A percentile compares a stretch with the other conserved stretches of the same genome.
These are phyloP conservation scores for Geodia barretti DNA, from an alignment of 37 sponge, comb jelly and placozoan species.

Conservation along the genomic window DNA sequence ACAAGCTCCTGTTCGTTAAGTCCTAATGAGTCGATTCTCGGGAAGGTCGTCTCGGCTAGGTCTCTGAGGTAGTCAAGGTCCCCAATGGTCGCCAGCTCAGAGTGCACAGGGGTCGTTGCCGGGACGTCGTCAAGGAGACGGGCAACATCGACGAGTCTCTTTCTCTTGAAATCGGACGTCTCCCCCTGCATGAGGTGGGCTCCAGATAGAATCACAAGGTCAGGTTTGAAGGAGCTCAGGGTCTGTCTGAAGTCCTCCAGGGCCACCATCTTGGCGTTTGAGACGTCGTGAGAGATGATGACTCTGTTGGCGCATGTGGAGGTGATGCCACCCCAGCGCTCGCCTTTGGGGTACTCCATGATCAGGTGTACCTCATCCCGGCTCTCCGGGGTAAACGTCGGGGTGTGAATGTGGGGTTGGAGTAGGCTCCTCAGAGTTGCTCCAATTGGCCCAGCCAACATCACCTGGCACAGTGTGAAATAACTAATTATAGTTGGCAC, in stretches of 20 bases:
- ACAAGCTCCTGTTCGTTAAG: constrained; percentile 92
- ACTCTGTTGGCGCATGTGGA: constrained; percentile 89
- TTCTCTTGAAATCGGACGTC: constrained; percentile 16
- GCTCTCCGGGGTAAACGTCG: constrained; percentile 3
- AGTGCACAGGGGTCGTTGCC: constrained; percentile 56
- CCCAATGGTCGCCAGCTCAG: constrained; percentile 89
- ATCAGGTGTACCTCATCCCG: constrained; percentile 92
- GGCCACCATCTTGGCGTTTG: constrained; percentile 75
- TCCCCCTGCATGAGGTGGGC: constrained; percentile 80
- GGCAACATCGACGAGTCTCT: constrained; percentile 33
- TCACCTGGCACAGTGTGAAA: constrained; percentile 28
- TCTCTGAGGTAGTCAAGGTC: constrained; percentile 48
- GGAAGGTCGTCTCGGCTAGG: constrained; percentile 43
- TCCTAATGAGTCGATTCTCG: constrained; percentile 80
- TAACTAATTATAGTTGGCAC: too few species aligned
- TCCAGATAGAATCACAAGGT: constrained; percentile 82
- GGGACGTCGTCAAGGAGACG: constrained; percentile 31
- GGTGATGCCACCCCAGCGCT: constrained; percentile 62
- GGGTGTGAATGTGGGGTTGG: constrained; percentile 23
- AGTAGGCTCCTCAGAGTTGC: constrained; percentile 52
- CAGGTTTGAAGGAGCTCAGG: constrained; percentile 34
- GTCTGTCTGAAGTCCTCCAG: constrained; percentile 46
- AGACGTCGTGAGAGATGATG: constrained; percentile 88
- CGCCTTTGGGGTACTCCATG: constrained; percentile 79
- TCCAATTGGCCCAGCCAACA: constrained; percentile 81